Evolutionary conservation across 2,888 invertebrate genomes (phyloP).

Genomic region (Xestia rhomboidea): DNA sequence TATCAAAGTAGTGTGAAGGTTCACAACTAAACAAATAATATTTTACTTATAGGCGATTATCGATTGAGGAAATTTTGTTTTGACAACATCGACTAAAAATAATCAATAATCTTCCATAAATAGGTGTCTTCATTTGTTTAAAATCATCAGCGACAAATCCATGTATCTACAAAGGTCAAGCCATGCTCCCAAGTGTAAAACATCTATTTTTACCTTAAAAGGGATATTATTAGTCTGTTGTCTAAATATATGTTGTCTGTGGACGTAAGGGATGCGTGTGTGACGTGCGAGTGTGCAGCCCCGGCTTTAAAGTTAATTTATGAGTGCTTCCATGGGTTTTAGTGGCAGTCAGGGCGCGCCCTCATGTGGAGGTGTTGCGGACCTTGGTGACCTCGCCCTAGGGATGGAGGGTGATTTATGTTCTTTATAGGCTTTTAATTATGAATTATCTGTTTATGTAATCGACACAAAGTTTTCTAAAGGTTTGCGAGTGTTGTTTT

Average conservation of each 20-base stretch:
- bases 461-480: neutral
- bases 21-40: neutral
- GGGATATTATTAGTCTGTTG: slow-evolving; percentile 27
- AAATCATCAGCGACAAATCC: slow-evolving; percentile 24
- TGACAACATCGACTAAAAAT: slow-evolving; percentile 11
- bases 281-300: slow-evolving; percentile 45
- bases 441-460: neutral
- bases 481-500: neutral
- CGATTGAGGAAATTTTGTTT: neutral
- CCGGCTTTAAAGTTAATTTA: slow-evolving; percentile 54
- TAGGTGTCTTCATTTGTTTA: slow-evolving; percentile 10
- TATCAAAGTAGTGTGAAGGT: neutral
- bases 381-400: slow-evolving; percentile 12
- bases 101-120: neutral
- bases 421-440: slow-evolving; percentile 8
- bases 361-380: slow-evolving; percentile 9
- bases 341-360: slow-evolving; percentile 46
- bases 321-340: slow-evolving; percentile 33
- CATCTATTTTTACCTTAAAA: slow-evolving; percentile 28
- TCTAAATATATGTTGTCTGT: slow-evolving; percentile 28
- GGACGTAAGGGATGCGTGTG: slow-evolving; percentile 46
- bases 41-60: neutral
- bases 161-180: slow-evolving; percentile 38
- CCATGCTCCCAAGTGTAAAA: neutral
- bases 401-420: slow-evolving; percentile 4